Conservation (phyloP, 2,797 vertebrate genomes). For the Cuculus canorus region DNA sequence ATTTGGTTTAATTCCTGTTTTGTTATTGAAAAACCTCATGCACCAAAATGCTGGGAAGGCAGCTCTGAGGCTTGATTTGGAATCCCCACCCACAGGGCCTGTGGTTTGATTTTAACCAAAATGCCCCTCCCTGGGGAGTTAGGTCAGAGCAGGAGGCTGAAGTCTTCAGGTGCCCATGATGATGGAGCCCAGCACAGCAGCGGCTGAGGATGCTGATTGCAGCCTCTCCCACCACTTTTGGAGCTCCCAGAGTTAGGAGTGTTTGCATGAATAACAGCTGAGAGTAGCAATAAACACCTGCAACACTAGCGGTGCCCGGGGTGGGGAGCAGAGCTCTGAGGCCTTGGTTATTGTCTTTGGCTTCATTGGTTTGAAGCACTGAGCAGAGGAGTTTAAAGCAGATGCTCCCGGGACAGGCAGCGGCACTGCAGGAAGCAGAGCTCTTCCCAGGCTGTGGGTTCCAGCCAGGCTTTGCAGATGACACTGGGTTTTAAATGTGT, state of each 20-base stretch:
- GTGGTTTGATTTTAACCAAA: not conserved
- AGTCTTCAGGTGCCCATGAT: not conserved
- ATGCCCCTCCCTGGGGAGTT: fast-evolving
- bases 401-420: not conserved
- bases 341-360: not conserved
- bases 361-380: not conserved
- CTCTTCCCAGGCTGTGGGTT: not conserved
- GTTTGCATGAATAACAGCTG: not conserved
- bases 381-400: not conserved
- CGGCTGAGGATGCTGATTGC: not conserved
- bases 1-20: not conserved
- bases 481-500: not conserved
- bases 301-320: not conserved
- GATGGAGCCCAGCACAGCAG: fast-evolving
- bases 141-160: not conserved
- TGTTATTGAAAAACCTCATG: not conserved
- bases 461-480: not conserved
- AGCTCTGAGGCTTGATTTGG: not conserved
- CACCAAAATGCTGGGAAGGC: not conserved
- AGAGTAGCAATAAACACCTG: not conserved
- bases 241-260: not conserved
- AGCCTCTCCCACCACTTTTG: not conserved
- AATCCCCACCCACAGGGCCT: not conserved
- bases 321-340: not conserved
- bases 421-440: not conserved